These are phyloP conservation scores for Eulemur mongoz DNA, from an alignment of 2,797 vertebrate species.

Conservation along the genomic window DNA sequence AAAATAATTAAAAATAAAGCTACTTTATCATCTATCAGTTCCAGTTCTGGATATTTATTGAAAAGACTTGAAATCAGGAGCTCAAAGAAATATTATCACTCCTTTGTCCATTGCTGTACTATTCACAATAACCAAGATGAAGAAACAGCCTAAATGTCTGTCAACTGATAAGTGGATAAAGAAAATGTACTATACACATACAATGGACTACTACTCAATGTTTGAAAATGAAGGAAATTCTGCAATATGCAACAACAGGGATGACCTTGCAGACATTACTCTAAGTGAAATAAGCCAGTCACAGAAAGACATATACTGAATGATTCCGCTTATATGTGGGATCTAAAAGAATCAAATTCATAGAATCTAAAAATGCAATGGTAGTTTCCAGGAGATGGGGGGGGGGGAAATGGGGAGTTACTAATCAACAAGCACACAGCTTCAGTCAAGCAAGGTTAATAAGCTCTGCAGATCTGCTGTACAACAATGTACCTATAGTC, in stretches of 20 bases:
- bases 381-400: not conserved
- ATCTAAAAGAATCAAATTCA: not conserved
- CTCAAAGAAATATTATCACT: not conserved
- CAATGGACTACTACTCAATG: not conserved
- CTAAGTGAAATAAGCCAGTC: not conserved
- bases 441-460: not conserved
- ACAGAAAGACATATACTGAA: not conserved
- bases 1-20: not conserved
- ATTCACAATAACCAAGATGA: not conserved
- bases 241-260: not conserved
- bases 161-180: not conserved
- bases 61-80: not conserved
- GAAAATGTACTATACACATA: too few relatives aligned
- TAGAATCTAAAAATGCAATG: not conserved
- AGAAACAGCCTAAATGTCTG: not conserved
- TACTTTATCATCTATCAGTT: not conserved
- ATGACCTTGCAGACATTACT: not conserved
- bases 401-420: not conserved
- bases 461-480: not conserved
- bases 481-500: not conserved
- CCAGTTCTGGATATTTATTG: not conserved
- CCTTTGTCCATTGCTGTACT: not conserved
- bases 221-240: not conserved
- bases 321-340: not conserved
- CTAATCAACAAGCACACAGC: too few relatives aligned